These are phyloP conservation scores for Elephas maximus DNA, from an alignment of 2,113 vertebrate genomes.

Conservation along the genomic window DNA sequence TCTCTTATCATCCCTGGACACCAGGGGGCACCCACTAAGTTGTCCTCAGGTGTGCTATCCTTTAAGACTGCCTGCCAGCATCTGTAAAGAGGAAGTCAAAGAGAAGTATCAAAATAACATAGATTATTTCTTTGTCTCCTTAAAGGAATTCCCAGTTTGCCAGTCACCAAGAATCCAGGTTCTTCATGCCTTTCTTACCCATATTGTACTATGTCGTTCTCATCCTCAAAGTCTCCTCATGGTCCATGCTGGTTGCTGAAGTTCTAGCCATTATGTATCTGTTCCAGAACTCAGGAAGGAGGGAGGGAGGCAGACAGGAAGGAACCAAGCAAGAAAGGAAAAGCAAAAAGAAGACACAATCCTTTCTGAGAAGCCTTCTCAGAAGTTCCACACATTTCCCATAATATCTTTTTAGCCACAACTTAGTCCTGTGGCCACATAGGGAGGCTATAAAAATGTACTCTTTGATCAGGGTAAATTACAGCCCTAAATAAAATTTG, in stretches of 20 bases:
- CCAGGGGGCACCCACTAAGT: background rate
- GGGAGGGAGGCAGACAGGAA: background rate
- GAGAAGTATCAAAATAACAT: background rate
- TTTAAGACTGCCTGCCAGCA: background rate
- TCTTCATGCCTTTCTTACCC: slow-evolving; percentile 10
- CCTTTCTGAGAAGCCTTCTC: slow-evolving; percentile 4
- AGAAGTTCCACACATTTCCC: background rate
- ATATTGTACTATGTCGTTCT: background rate
- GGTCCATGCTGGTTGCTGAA: background rate
- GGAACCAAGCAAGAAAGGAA: background rate
- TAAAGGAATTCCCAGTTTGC: slow-evolving; percentile 16
- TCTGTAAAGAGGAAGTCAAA: slow-evolving; percentile 5
- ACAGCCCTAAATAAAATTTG: background rate
- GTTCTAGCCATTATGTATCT: background rate
- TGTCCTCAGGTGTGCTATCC: background rate
- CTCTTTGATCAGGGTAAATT: slow-evolving; percentile 2
- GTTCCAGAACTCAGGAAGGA: background rate
- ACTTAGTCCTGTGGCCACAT: background rate
- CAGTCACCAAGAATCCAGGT: background rate
- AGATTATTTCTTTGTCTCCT: slow-evolving; percentile 24
- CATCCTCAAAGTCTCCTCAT: background rate
- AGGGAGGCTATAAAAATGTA: background rate
- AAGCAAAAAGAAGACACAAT: background rate
- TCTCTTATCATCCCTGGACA: slow-evolving; percentile 24
- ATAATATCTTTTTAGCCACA: slow-evolving; percentile 17